Percentiles rank a stretch among this genome's conserved stretches.
Conservation (phyloP, 2,888 invertebrate genomes). For the Cosmopolites sordidus region DNA sequence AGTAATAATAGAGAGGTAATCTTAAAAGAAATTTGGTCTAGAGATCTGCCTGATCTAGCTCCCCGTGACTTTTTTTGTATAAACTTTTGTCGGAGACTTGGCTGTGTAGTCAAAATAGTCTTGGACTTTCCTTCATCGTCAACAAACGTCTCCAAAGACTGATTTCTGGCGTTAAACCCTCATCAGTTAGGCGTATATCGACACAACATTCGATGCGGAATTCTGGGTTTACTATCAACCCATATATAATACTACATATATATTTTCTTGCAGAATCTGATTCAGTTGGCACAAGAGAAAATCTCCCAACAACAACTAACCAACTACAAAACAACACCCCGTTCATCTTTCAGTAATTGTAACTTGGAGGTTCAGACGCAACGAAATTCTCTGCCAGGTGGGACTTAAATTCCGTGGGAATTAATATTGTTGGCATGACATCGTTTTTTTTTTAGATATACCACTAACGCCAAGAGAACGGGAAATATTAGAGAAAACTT, state of each 20-base stretch:
- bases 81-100: too few species aligned
- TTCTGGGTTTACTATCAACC: too few species aligned
- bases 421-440: background rate
- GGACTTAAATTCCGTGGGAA: background rate
- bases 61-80: background rate
- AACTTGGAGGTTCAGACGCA: conserved; percentile 52
- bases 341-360: conserved; percentile 44
- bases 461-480: conserved; percentile 66
- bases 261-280: conserved; percentile 65
- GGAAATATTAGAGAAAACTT: conserved; percentile 59
- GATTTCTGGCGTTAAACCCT: too few species aligned
- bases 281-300: conserved; percentile 77
- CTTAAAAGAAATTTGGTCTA: too few species aligned
- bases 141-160: too few species aligned
- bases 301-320: conserved; percentile 53
- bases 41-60: too few species aligned
- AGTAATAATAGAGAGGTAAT: too few species aligned
- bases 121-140: too few species aligned
- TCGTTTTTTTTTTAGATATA: conserved; percentile 18
- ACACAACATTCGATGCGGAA: too few species aligned
- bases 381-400: conserved; percentile 71
- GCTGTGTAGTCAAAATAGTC: background rate
- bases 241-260: too few species aligned
- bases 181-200: too few species aligned
- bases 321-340: conserved; percentile 47